phyloP scores from a whole-genome alignment of 2,113 vertebrate genomes.

The Balaeniceps rex region DNA sequence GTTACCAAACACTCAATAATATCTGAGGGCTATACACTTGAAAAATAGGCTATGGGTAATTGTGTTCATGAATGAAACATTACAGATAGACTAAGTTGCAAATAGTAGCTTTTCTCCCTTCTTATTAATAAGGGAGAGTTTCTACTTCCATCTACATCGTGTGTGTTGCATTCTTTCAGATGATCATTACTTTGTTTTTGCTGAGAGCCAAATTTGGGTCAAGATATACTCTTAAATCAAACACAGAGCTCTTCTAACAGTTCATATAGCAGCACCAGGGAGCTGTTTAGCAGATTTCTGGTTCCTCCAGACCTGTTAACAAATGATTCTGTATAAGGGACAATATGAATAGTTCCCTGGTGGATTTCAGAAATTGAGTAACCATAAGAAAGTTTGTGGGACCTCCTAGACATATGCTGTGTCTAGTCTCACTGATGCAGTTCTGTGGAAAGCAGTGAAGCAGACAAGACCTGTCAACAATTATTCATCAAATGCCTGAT shows the following conservation, averaged over 20 bases:
- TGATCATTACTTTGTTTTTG: background rate
- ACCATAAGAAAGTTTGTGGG: background rate
- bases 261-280: background rate
- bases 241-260: background rate
- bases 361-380: background rate
- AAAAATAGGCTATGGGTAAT: background rate
- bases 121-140: background rate
- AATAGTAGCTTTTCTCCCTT: background rate
- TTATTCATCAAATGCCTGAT: constrained; percentile 26
- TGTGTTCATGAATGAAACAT: background rate
- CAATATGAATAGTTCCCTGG: background rate
- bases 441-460: background rate
- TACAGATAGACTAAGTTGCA: background rate
- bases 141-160: background rate
- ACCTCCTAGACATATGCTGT: background rate
- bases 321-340: background rate
- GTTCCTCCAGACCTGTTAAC: background rate
- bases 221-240: background rate
- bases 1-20: background rate
- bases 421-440: background rate
- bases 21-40: background rate
- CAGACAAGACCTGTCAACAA: constrained; percentile 31
- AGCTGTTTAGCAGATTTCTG: background rate
- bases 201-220: background rate
- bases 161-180: background rate